These are phyloP conservation scores for Leptonema lineaticorne DNA, from an alignment of 1,140 invertebrate species.

Conservation along the genomic window DNA sequence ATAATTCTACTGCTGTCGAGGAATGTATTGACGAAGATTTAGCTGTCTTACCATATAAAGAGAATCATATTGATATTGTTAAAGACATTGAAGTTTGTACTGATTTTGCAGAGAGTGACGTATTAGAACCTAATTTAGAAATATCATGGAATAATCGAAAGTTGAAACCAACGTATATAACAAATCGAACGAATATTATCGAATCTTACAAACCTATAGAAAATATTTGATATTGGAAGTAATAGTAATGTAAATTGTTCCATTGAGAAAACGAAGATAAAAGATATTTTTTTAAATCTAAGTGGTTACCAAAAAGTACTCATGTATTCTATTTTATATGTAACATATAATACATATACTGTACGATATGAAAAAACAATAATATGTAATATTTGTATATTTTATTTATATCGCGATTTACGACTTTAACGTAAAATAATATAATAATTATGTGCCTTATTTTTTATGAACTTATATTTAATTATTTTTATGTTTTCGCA, in stretches of 20 bases:
- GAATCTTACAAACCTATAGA: not conserved
- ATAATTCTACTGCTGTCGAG: constrained; percentile 20
- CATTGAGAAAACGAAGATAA: too few relatives aligned
- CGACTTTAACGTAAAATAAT: too few relatives aligned
- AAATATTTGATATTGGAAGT: not conserved
- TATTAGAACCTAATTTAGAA: constrained; percentile 33
- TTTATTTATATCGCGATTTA: too few relatives aligned
- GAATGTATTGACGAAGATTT: constrained; percentile 37
- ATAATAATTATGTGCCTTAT: not conserved
- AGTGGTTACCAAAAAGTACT: too few relatives aligned
- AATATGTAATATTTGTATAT: too few relatives aligned
- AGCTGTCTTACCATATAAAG: constrained; percentile 37
- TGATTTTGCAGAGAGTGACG: constrained; percentile 30
- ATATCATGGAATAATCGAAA: constrained; percentile 29
- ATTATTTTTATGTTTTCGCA: too few relatives aligned
- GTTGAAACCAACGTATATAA: constrained; percentile 4
- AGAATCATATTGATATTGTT: constrained; percentile 35
- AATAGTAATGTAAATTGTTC: too few relatives aligned
- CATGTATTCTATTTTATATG: too few relatives aligned
- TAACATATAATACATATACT: too few relatives aligned
- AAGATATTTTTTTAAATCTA: too few relatives aligned
- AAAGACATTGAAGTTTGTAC: constrained; percentile 38
- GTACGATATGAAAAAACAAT: too few relatives aligned
- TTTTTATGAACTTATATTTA: too few relatives aligned
- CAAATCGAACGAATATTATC: not conserved